A percentile compares a stretch with the other conserved stretches of the same genome.
Evolutionary conservation across 2,888 invertebrate species (phyloP).

Genomic region (Acronicta psi): DNA sequence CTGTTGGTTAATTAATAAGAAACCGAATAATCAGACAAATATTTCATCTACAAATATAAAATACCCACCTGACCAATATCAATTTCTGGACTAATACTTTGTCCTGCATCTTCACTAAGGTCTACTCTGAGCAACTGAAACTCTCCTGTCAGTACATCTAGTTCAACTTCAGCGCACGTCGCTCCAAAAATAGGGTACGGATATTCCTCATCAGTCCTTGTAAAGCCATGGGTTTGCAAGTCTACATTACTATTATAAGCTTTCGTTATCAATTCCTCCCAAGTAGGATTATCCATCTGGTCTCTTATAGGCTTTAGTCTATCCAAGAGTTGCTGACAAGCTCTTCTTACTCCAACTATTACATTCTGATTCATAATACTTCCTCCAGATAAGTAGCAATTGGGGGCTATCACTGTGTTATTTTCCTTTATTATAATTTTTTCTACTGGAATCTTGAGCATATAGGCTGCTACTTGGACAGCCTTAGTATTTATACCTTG

Average conservation of each 20-base stretch:
- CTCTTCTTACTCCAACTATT: constrained; percentile 60
- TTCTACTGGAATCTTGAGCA: constrained; percentile 27
- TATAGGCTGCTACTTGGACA: constrained; percentile 86
- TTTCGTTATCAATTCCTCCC: constrained; percentile 86
- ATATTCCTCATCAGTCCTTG: constrained; percentile 73
- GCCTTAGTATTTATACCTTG: constrained; percentile 94
- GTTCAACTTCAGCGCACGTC: constrained; percentile 16
- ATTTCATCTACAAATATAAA: too few relatives aligned
- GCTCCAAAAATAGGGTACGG: constrained; percentile 14
- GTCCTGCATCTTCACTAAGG: constrained; percentile 91
- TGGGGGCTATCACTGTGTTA: constrained; percentile 31
- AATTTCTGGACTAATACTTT: constrained; percentile 91
- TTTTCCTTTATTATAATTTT: constrained; percentile 37
- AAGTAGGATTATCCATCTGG: constrained; percentile 82
- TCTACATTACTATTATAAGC: constrained; percentile 87
- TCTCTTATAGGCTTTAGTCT: constrained; percentile 78
- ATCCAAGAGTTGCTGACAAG: constrained; percentile 62
- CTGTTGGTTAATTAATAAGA: too few relatives aligned
- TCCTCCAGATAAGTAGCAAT: constrained; percentile 25
- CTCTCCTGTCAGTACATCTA: constrained; percentile 91
- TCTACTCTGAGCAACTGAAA: constrained; percentile 90
- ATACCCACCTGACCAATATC: constrained; percentile 75
- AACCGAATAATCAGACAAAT: too few relatives aligned
- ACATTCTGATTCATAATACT: constrained; percentile 72
- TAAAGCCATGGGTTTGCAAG: constrained; percentile 90